A percentile compares a stretch with the other conserved stretches of the same genome.
Evolutionary conservation across 1,140 invertebrate species (phyloP).

Genomic region (Drosophila nebulosa): DNA sequence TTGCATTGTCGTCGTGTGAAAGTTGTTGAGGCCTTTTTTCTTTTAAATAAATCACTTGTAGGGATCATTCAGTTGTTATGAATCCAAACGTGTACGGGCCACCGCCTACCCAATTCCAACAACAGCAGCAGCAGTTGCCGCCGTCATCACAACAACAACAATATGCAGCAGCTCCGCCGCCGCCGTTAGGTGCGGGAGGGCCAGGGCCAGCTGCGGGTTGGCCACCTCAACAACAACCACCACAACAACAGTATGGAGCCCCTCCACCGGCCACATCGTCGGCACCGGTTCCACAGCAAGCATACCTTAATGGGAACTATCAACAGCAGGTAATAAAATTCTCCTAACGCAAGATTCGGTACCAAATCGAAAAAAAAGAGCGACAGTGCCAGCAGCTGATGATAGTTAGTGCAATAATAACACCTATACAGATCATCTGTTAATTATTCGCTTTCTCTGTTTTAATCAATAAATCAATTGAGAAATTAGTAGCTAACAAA

Average conservation of each 20-base stretch:
- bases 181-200: slow-evolving; percentile 15
- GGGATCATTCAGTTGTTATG: slow-evolving; percentile 28
- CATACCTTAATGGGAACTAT: slow-evolving; percentile 74
- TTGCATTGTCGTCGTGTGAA: slow-evolving; percentile 44
- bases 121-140: slow-evolving; percentile 14
- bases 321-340: slow-evolving; percentile 68
- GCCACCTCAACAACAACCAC: slow-evolving; percentile 60
- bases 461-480: no score
- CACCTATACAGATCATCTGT: no score
- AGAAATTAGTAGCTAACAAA: no score
- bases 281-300: slow-evolving; percentile 32
- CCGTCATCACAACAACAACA: slow-evolving; percentile 36
- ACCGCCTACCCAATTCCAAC: slow-evolving; percentile 64
- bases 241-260: slow-evolving; percentile 55
- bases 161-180: slow-evolving; percentile 53
- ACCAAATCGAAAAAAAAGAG: background rate
- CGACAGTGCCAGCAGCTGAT: background rate
- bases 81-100: slow-evolving; percentile 69
- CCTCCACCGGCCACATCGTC: slow-evolving; percentile 39
- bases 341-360: background rate
- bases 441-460: no score
- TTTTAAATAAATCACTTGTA: background rate
- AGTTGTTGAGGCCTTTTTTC: slow-evolving; percentile 44
- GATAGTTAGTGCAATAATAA: background rate
- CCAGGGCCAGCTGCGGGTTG: slow-evolving; percentile 42